Base-by-base conservation (phyloP, 2,888 invertebrate genomes). In the Epistrophe grossulariae region DNA sequence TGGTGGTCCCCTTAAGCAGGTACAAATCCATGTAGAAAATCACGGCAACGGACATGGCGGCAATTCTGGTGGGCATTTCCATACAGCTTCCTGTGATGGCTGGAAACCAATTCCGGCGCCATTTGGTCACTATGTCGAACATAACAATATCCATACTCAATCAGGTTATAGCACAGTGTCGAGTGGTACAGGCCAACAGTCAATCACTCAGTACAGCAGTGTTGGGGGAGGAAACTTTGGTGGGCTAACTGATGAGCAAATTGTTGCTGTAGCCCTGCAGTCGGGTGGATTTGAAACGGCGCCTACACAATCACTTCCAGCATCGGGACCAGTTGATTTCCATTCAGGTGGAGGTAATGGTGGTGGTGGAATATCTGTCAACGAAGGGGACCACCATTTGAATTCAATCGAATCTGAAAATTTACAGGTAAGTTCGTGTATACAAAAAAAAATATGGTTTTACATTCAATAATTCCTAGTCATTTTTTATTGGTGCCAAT, bases 91-190 rank as follows among this genome's bases (percentile, higher is more conserved):
- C 71, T 97, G 97, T 90, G 97, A 97, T 89, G 97, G 97, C 35
- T 97, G 97, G 97, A 96, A 96, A 90, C 97, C 97, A 24, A 97
- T 97, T 82, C 95, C 97, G 10, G 96, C 97, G 0, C 94, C 96
- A 0, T 91, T 89, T 7, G 92, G 92, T 0, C 85, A 90, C 35
- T 90, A 90, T 64, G 89, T 92, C 11, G 91, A 91, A 76, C 89
- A 92, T 45, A 92, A 91, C 52, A 90, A 90, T 40, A 91, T 92
- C 35, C 91, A 92, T 28, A 91, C 91, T 0, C 92, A 92, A 79
- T 89, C 91, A 0, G 92, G 91, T 28, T 92, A 92, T 71, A 91
- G 90, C 45, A 90, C 91, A 11, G 91, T 92, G 6, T 64, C 89
- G 8, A 90, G 90, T 70, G 90, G 89, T 8, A 68, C 87, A 3